Conservation (phyloP, 2,888 invertebrate species). For the Drosophila nigritarsus region DNA sequence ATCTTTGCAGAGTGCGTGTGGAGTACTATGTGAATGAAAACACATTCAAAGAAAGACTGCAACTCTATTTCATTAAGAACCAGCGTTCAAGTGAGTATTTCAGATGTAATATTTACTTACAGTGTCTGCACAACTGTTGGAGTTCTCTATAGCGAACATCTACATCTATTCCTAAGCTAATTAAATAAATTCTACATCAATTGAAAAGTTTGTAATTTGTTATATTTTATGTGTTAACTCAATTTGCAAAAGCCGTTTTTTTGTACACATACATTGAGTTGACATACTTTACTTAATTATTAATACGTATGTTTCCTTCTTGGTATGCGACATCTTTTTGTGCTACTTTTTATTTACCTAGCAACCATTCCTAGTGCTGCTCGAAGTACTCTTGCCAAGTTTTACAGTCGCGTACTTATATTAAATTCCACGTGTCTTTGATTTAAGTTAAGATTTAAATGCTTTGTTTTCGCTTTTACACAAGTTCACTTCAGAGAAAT, state of each 20-base stretch:
- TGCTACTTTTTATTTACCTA: not conserved
- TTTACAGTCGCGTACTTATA: not conserved
- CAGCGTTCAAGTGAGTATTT: constrained; percentile 98
- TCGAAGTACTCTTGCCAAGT: not conserved
- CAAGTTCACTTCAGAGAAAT: not conserved
- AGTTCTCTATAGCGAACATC: not conserved
- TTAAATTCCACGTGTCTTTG: constrained; percentile 4
- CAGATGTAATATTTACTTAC: not conserved
- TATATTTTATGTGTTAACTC: no score
- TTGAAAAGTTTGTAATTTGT: no score
- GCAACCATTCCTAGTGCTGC: not conserved
- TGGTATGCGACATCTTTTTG: not conserved
- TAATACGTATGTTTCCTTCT: not conserved
- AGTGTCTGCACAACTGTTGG: not conserved
- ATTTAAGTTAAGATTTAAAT: not conserved
- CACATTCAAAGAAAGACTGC: constrained; percentile 98
- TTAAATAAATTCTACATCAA: not conserved
- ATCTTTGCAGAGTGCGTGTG: constrained; percentile 95
- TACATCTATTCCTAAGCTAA: not conserved
- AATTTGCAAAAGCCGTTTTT: no score
- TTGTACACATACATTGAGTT: not conserved
- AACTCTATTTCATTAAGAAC: constrained; percentile 99
- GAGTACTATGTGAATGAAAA: constrained; percentile 99
- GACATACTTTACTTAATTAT: not conserved
- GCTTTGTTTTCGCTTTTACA: not conserved